Percentiles rank a stretch among this genome's conserved stretches.
Conservation (phyloP, 2,113 vertebrate genomes). For the zebrafish (Danio rerio) region DNA sequence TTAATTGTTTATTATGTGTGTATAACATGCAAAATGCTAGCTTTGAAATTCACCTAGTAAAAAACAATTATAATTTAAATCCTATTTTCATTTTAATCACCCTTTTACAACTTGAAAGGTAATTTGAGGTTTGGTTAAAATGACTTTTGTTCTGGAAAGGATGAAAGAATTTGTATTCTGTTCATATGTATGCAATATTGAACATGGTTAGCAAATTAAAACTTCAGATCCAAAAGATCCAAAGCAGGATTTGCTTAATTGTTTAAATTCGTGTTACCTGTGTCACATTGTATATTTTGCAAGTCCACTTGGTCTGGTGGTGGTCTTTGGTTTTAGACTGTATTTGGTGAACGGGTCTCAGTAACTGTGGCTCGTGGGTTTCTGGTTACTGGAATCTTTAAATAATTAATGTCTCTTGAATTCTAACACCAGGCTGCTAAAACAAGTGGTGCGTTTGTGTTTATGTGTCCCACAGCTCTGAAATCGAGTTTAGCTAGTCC, state of each 20-base stretch:
- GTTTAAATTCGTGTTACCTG: background rate
- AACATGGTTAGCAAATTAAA: background rate
- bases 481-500: background rate
- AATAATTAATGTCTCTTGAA: constrained; percentile 79
- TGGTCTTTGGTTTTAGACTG: constrained; percentile 48
- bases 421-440: constrained; percentile 74
- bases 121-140: background rate
- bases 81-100: background rate
- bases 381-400: constrained; percentile 75
- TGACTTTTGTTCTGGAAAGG: background rate
- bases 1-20: too few species aligned
- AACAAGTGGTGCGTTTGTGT: constrained; percentile 26
- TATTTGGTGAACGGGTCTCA: constrained; percentile 73
- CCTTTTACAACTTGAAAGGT: background rate
- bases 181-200: background rate
- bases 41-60: background rate
- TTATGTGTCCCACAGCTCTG: background rate
- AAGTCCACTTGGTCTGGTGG: background rate
- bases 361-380: constrained; percentile 69
- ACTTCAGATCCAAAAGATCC: background rate
- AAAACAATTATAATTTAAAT: too few species aligned
- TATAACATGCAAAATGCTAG: background rate
- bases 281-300: background rate
- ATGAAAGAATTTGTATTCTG: background rate
- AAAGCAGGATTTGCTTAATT: background rate